Evolutionary conservation across 2,113 vertebrate genomes (phyloP).

Genomic region (Siphamia tubifer): DNA sequence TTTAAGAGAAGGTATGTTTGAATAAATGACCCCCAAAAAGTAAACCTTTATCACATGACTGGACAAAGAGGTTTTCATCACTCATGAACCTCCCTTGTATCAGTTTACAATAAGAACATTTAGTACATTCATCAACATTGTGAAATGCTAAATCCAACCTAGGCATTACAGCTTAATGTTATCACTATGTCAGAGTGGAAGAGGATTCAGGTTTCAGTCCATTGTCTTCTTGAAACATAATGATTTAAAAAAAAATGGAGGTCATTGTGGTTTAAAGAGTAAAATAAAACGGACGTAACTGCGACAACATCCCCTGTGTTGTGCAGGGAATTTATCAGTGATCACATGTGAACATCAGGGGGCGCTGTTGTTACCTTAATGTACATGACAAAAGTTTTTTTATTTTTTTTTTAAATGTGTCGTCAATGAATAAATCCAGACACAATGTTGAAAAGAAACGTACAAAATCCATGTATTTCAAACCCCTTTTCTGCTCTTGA

Average conservation of each 20-base stretch:
- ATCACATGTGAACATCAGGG: conserved; percentile 28
- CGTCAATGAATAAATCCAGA: too few relatives aligned
- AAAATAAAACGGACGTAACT: neutral
- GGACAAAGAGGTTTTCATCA: neutral
- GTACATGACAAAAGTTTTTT: neutral
- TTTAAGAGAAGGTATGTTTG: neutral
- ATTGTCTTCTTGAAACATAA: neutral
- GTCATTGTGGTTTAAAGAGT: neutral
- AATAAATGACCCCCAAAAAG: neutral
- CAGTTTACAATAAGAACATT: neutral
- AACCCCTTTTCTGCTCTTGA: too few relatives aligned
- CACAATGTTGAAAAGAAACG: neutral
- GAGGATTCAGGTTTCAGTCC: neutral
- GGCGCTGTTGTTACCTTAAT: conserved; percentile 16
- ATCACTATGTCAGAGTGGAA: neutral
- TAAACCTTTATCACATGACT: neutral
- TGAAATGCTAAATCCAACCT: neutral
- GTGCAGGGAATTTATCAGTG: neutral
- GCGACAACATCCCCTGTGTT: too few relatives aligned
- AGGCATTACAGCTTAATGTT: neutral
- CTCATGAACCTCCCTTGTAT: neutral
- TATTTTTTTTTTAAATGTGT: neutral
- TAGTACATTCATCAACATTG: neutral
- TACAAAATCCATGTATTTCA: neutral
- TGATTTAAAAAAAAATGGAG: neutral